Conservation (phyloP, 2,113 vertebrate genomes). For the Mustela nigripes region DNA sequence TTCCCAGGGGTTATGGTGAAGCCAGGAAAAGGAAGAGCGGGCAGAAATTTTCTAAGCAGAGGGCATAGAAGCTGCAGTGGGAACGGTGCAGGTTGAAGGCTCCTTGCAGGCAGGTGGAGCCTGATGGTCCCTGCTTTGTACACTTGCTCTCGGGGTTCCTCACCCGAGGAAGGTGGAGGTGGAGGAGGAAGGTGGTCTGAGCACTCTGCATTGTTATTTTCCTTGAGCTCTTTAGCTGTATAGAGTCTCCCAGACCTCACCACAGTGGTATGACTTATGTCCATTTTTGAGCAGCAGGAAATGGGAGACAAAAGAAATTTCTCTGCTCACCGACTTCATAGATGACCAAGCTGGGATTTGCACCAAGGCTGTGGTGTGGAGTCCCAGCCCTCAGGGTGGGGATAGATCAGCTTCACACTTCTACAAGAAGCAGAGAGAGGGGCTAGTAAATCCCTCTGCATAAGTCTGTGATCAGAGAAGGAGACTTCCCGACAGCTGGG, state of each 20-base stretch:
- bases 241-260: accelerated
- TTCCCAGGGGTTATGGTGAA: neutral
- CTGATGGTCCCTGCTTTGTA: accelerated
- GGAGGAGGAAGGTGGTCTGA: neutral
- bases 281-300: neutral
- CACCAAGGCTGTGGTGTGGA: too few species aligned
- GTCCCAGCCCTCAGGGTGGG: neutral
- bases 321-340: neutral
- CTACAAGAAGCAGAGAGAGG: too few species aligned
- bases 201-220: accelerated
- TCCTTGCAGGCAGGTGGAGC: accelerated
- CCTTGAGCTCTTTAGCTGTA: neutral
- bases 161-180: too few species aligned
- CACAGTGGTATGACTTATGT: neutral
- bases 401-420: accelerated
- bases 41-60: neutral
- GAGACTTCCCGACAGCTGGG: neutral
- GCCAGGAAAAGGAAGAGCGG: neutral
- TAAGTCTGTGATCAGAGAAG: neutral
- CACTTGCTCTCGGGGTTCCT: too few species aligned
- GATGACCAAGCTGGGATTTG: too few species aligned
- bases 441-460: neutral
- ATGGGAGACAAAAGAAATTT: neutral
- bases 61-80: accelerated
- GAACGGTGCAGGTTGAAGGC: accelerated